Conservation (phyloP, 2,888 invertebrate species). For the Dermolepida albohirtum region DNA sequence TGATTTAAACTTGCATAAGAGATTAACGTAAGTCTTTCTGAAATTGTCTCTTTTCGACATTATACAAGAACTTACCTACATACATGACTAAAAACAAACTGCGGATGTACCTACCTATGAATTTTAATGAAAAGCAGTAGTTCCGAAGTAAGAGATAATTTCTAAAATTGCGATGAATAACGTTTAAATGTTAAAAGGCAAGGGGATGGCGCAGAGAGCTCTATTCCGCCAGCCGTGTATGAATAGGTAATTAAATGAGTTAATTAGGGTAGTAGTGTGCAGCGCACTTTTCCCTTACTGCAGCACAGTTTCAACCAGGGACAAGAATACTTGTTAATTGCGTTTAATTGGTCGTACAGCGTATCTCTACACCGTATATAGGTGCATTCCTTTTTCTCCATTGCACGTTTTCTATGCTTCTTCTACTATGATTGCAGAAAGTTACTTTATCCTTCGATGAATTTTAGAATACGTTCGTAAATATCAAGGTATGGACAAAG, state of each 20-base stretch:
- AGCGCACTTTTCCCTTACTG: conserved; percentile 13
- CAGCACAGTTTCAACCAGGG: conserved; percentile 25
- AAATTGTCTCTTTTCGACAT: no score
- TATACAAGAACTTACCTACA: no score
- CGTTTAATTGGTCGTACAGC: conserved; percentile 21
- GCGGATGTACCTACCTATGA: conserved; percentile 5
- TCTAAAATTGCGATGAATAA: conserved; percentile 33
- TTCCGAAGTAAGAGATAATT: conserved; percentile 25
- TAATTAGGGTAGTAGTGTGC: conserved; percentile 35
- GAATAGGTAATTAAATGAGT: conserved; percentile 38
- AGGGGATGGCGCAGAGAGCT: background rate
- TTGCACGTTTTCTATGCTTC: background rate
- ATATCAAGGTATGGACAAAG: no score
- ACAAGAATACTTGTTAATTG: conserved; percentile 32
- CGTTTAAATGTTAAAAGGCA: conserved; percentile 31
- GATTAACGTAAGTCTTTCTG: no score
- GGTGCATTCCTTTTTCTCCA: background rate
- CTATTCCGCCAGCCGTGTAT: conserved; percentile 7
- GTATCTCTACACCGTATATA: background rate
- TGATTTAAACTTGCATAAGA: no score
- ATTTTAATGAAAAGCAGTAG: conserved; percentile 23
- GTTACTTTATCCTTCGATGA: no score
- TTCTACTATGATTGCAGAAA: background rate
- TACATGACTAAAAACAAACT: conserved; percentile 9
- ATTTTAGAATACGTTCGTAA: no score